phyloP scores from a whole-genome alignment of 2,113 vertebrate species.

The Alethe diademata region DNA sequence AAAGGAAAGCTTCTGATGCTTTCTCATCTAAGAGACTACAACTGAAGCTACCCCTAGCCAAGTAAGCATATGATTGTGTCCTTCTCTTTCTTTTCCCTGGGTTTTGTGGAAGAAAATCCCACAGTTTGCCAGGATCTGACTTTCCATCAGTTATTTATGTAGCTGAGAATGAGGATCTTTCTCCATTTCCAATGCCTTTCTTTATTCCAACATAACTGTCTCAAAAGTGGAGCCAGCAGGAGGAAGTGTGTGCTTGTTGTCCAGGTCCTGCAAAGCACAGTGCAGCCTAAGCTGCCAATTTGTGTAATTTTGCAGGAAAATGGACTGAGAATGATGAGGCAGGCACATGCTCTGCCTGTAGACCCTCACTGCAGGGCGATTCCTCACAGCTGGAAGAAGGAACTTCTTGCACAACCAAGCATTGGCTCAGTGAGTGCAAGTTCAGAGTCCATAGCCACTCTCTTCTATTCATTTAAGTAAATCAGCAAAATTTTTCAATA shows the following conservation, averaged over 20 bases:
- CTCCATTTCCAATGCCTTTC: neutral
- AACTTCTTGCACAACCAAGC: neutral
- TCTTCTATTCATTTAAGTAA: neutral
- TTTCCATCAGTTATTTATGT: neutral
- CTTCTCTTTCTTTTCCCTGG: neutral
- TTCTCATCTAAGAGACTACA: neutral
- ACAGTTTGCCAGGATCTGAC: neutral
- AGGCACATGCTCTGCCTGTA: neutral
- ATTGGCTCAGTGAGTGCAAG: rapidly evolving
- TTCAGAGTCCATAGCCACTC: neutral
- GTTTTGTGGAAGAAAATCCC: neutral
- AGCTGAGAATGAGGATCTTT: neutral
- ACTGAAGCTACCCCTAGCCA: neutral
- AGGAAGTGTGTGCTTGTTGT: neutral
- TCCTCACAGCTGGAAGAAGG: neutral
- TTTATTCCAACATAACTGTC: neutral
- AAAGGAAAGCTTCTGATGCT: neutral
- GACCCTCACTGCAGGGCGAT: rapidly evolving
- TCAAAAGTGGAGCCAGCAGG: neutral
- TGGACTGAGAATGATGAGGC: rapidly evolving
- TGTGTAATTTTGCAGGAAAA: neutral
- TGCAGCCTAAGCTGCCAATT: neutral
- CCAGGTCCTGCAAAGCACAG: neutral
- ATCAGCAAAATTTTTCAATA: neutral
- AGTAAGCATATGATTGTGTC: neutral